Evolutionary conservation across 1,140 invertebrate species (phyloP), one percentile per base, ranked within the genome.

Genomic region (Xylocopa sonorina): DNA sequence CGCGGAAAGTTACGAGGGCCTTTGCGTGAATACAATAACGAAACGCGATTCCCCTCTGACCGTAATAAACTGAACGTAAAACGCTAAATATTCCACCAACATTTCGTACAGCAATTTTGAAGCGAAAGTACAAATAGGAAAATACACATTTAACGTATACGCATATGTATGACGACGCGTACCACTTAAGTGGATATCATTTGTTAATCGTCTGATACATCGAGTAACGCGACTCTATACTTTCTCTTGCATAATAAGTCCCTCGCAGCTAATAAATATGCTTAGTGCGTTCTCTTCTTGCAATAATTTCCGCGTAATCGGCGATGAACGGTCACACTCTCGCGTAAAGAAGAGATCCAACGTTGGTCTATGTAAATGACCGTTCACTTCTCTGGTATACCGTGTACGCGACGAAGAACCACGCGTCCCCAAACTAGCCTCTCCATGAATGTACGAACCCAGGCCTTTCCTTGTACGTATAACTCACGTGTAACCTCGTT

Each of bases 171-270:
- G n/a, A n/a, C n/a, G n/a, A n/a, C n/a, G n/a, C n/a, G n/a, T n/a
- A n/a, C n/a, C n/a, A n/a, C n/a, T n/a, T n/a, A n/a, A n/a, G n/a
- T n/a, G n/a, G n/a, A n/a, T n/a, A n/a, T n/a, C n/a, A n/a, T n/a
- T n/a, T n/a, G n/a, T n/a, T n/a, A 63, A 73, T 55, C 2, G 7
- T 29, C 16, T 18, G 29, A 58, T 24, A 24, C 14, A 41, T 41
- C 14, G 21, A 16, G 18, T 18, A 9, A 24, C 10, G 51, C 16
- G 7, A 14, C 27, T 7, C 4, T 18, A 29, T 55, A 51, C 50
- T 73, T 78, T 78, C 58, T 41, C 50, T 73, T 72, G 55, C 7
- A 10, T n/a, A 73, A 78, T 57, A 51, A 64, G 55, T 38, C 48
- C 38, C n/a, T 48, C 32, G 18, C 29, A 24, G 5, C n/a, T 53